Evolutionary conservation across 2,888 invertebrate species (phyloP), one percentile per base, ranked within the genome.

Genomic region (Athalia rosae): DNA sequence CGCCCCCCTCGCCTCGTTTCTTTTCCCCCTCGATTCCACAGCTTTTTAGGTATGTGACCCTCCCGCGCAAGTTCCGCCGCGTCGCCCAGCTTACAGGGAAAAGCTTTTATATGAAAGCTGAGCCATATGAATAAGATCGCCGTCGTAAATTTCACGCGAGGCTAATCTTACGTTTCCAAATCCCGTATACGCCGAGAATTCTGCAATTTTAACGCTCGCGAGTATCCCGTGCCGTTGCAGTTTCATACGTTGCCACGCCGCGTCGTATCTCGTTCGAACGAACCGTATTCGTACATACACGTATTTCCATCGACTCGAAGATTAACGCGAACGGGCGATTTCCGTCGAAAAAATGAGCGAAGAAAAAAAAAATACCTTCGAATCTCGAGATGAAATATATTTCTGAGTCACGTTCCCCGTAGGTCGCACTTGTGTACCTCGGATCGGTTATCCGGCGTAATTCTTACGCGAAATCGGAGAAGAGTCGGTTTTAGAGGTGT

Each of bases 91-190:
- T 89, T 89, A 89, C 89, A 89, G 87, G 89, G 85, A 89, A 89
- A 89, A 89, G 89, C 89, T 89, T 89, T 89, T 89, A 89, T 86
- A 87, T 85, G 87, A 88, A 87, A 89, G 86, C 87, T 84, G 79
- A 82, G 82, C 84, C 74, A 74, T 83, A 84, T 87, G 88, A 89
- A 88, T 88, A 88, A 87, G 87, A 88, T 87, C 86, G 85, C 79
- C 83, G 84, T 84, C 89, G 88, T 89, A 89, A 89, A 89, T 89
- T 88, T 83, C 84, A 83, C 80, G 85, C 84, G 85, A 87, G 86
- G 85, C 87, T 89, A 89, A 89, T 89, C 89, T 89, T 80, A 85
- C 84, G 87, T 83, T 85, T 28, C 28, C 28, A 28, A 28, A 28
- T 28, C 84, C 85, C 85, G 83, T 86, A 84, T 81, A 77, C 56